A percentile compares a stretch with the other conserved stretches of the same genome.
phyloP scores from a whole-genome alignment of 2,113 vertebrate species.

The Glaucidium brasilianum region DNA sequence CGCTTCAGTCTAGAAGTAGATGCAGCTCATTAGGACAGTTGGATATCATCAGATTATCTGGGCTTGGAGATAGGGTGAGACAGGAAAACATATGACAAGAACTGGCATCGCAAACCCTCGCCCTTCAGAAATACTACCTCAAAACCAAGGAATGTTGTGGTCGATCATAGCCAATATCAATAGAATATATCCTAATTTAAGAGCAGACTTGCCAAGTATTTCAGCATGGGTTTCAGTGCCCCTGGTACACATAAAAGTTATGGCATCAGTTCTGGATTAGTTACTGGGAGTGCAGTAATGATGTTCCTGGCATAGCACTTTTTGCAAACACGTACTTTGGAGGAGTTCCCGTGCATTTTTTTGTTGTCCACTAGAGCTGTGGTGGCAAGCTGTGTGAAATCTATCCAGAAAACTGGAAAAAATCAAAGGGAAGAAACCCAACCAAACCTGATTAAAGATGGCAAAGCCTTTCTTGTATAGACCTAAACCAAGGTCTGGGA shows the following conservation, averaged over 20 bases:
- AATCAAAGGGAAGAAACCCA: background rate
- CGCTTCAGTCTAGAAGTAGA: constrained; percentile 41
- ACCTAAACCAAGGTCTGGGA: background rate
- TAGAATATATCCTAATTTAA: constrained; percentile 47
- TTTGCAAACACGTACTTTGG: constrained; percentile 50
- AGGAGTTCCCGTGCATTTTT: constrained; percentile 36
- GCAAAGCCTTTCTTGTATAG: background rate
- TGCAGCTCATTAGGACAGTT: constrained; percentile 60
- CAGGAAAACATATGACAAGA: constrained; percentile 61
- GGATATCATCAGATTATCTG: constrained; percentile 61
- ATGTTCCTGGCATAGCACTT: constrained; percentile 53
- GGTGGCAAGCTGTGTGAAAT: constrained; percentile 50
- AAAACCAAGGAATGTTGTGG: constrained; percentile 56
- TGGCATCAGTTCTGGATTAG: constrained; percentile 38
- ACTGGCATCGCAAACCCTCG: background rate
- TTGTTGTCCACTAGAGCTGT: constrained; percentile 26
- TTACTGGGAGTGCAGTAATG: constrained; percentile 43
- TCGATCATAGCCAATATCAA: constrained; percentile 37
- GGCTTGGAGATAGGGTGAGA: constrained; percentile 51
- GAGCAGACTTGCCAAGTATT: constrained; percentile 37
- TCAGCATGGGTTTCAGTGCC: constrained; percentile 38
- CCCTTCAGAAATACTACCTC: constrained; percentile 48
- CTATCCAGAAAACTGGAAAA: constrained; percentile 42
- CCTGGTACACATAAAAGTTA: constrained; percentile 60
- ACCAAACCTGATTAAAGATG: background rate